A percentile compares a stretch with the other conserved stretches of the same genome.
Evolutionary conservation across 2,888 invertebrate genomes (phyloP).

Genomic region (Luperina testacea): DNA sequence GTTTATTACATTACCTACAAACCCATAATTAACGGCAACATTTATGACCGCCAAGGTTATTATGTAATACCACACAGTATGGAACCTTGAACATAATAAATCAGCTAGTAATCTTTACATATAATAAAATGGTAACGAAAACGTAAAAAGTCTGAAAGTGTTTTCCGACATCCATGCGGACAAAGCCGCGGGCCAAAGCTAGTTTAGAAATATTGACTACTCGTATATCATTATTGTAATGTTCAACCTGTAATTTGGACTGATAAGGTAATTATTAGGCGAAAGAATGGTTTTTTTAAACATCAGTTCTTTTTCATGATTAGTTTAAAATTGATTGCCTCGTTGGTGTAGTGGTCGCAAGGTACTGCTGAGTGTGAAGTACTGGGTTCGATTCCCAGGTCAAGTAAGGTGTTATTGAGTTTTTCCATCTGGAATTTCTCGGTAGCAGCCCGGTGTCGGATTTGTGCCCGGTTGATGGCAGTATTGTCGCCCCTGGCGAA

Average conservation of each 20-base stretch:
- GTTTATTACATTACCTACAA: constrained; percentile 9
- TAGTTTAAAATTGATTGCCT: neutral
- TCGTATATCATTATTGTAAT: neutral
- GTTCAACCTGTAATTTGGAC: neutral
- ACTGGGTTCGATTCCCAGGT: neutral
- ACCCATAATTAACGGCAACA: constrained; percentile 13
- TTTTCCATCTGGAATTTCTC: neutral
- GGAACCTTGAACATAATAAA: constrained; percentile 2
- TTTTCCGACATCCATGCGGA: too few species aligned
- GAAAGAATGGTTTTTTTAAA: neutral
- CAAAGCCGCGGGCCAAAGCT: too few species aligned
- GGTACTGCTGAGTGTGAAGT: neutral
- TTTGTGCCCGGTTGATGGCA: neutral
- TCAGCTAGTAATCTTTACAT: neutral
- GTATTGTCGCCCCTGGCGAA: too few species aligned
- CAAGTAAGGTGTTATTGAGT: neutral
- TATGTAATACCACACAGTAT: constrained; percentile 8
- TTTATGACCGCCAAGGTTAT: neutral
- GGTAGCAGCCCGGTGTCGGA: too few species aligned
- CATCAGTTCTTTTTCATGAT: neutral
- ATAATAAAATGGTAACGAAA: too few species aligned
- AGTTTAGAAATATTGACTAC: too few species aligned
- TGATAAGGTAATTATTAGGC: neutral
- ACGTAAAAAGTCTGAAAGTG: too few species aligned
- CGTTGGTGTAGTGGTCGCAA: too few species aligned